Base-by-base conservation (phyloP, 2,113 vertebrate species). In the Baryphthengus martii region DNA sequence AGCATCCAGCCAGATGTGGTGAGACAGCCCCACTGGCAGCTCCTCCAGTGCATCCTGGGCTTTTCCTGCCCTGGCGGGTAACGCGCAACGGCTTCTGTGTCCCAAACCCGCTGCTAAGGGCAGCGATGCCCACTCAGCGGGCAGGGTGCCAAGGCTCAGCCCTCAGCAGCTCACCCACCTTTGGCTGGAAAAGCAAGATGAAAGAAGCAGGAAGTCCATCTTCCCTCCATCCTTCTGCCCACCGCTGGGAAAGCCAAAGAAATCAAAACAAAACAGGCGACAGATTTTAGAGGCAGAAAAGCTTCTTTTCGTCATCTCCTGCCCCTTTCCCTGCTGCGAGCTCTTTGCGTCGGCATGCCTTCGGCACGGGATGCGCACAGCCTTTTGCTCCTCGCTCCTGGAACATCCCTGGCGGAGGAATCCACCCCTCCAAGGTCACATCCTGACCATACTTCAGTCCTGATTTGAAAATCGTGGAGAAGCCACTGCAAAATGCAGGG, bases 351-450 rank as follows among this genome's bases (percentile, higher is more conserved):
- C 4, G 1, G 62, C 42, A 16, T 14, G 47, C 24, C 49, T 39
- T 3, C 0, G 1, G 58, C 79, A 13, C 0, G 4, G 79, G 47
- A 18, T 61, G 61, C 42, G 12, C 1, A 1, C 40, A 3, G 11
- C 20, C 24, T 55, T 50, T 45, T 3, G 71, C 78, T 75, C 26
- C 50, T 45, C 0, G 3, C 37, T 85, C 21, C 82, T 0, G 1
- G 16, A 3, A 1, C 50, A 39, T 21, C 62, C 71, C 35, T 2
- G 0, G 37, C 28, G 59, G 65, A 66, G 44, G 37, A 47, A 53
- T n/a, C n/a, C n/a, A 1, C 4, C 19, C 17, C 16, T 1, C 17
- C 24, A 0, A 42, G 73, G 18, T 3, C 5, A 0, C 56, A 52
- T 59, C 67, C 95, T 52, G 35, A 39, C 47, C 66, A 1, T 1